Evolutionary conservation across 2,113 vertebrate species (phyloP).

Genomic region (Cyanistes caeruleus): DNA sequence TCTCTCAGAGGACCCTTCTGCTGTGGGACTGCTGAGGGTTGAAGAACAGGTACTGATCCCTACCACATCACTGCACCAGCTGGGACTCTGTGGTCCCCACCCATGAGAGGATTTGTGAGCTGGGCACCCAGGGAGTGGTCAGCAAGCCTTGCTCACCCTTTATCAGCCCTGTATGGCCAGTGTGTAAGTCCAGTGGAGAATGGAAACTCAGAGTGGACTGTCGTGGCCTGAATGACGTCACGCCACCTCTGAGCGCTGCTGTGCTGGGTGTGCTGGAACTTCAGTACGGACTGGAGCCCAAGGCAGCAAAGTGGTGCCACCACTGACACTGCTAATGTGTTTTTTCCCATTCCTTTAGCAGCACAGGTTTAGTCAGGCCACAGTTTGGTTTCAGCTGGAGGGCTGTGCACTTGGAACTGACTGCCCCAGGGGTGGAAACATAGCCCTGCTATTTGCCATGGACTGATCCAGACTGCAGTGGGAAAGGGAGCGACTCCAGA

Average conservation of each 20-base stretch:
- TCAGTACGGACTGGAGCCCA: not conserved
- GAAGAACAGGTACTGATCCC: not conserved
- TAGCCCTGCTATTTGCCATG: not conserved
- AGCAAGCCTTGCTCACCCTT: no score
- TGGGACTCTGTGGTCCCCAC: no score
- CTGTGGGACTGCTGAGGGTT: not conserved
- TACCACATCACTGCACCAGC: not conserved
- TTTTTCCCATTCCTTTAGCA: not conserved
- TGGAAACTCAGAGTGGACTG: not conserved
- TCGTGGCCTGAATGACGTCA: not conserved
- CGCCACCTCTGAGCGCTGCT: not conserved
- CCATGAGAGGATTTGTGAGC: no score
- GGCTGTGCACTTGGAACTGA: no score
- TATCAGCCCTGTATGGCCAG: not conserved
- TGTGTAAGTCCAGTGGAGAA: not conserved
- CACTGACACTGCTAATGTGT: no score
- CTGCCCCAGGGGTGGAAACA: not conserved
- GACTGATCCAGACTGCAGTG: not conserved
- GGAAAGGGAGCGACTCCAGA: not conserved
- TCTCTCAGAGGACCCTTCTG: not conserved
- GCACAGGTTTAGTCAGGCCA: not conserved
- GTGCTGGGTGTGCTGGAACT: not conserved
- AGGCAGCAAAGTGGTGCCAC: not conserved
- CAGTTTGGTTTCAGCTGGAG: not conserved
- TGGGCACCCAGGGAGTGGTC: no score